Percentiles rank a stretch among this genome's conserved stretches.
Conservation (phyloP, 2,888 invertebrate species). For the Liposcelis brunnea region DNA sequence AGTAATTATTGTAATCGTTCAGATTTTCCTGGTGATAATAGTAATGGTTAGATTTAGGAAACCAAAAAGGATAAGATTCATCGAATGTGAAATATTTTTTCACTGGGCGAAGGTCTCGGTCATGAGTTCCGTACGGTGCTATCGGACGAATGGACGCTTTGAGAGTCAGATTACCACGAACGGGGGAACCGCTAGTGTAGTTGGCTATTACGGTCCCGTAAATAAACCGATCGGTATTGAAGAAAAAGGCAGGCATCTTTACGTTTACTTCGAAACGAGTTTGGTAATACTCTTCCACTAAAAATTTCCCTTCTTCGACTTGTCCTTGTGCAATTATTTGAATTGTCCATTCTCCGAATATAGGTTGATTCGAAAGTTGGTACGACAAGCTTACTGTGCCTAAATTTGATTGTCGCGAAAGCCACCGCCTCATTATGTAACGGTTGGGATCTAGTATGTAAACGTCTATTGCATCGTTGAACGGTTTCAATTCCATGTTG, state of each 20-base stretch:
- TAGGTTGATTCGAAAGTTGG: constrained; percentile 77
- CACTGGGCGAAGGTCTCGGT: constrained; percentile 22
- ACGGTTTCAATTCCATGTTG: constrained; percentile 78
- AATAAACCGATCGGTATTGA: constrained; percentile 68
- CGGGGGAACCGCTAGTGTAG: constrained; percentile 86
- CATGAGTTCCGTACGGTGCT: constrained; percentile 23
- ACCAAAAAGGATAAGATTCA: constrained; percentile 69
- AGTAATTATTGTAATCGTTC: constrained; percentile 2
- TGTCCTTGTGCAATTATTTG: constrained; percentile 74
- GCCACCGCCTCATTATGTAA: constrained; percentile 79
- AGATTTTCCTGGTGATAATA: constrained; percentile 20
- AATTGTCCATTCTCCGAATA: constrained; percentile 84
- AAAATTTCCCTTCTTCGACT: constrained; percentile 65
- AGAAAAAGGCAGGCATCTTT: constrained; percentile 87
- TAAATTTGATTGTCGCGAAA: constrained; percentile 73
- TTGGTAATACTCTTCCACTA: constrained; percentile 90
- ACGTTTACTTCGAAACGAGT: constrained; percentile 91
- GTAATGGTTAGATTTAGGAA: constrained; percentile 41
- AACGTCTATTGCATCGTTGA: constrained; percentile 79
- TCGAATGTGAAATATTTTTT: constrained; percentile 64
- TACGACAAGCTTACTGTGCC: constrained; percentile 88
- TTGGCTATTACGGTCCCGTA: constrained; percentile 83
- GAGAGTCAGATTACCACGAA: constrained; percentile 73
- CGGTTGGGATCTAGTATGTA: constrained; percentile 80
- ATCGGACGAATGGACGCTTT: constrained; percentile 60